Evolutionary conservation across 2,113 vertebrate species (phyloP).

Genomic region (Strigops habroptila): DNA sequence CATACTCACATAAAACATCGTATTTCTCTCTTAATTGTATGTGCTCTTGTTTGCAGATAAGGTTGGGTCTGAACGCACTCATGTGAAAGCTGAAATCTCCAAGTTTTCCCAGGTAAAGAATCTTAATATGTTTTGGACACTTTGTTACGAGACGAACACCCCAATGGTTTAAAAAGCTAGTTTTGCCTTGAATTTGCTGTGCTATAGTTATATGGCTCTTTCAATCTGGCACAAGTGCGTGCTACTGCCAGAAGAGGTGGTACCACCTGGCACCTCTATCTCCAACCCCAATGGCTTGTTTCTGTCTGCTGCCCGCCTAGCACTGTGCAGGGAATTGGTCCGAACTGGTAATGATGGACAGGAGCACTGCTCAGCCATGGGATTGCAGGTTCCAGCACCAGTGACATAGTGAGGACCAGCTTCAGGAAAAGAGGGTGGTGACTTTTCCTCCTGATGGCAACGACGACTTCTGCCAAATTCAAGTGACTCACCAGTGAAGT

Average conservation of each 20-base stretch:
- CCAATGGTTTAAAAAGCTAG: not conserved
- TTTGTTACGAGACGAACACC: not conserved
- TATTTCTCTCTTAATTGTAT: not conserved
- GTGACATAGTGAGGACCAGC: not conserved
- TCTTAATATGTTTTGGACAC: not conserved
- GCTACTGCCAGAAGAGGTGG: not conserved
- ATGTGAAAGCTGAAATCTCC: not conserved
- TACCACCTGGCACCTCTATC: not conserved
- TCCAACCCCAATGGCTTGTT: not conserved
- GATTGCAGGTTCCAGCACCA: not conserved
- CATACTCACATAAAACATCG: slow-evolving; percentile 20
- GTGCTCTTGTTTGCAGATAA: not conserved
- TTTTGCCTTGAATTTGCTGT: not conserved
- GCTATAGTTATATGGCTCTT: not conserved
- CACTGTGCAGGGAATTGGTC: not conserved
- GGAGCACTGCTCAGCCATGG: accelerated
- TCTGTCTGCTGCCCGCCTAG: not conserved
- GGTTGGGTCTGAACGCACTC: not conserved
- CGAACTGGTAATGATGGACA: not conserved
- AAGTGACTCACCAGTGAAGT: not conserved
- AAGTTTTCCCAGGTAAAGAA: not conserved
- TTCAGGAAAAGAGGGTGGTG: not conserved
- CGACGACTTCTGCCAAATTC: not conserved
- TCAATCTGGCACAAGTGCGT: not conserved
- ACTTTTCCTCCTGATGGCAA: not conserved